phyloP scores from a whole-genome alignment of 2,888 invertebrate genomes.

The Rhodophaea formosa region DNA sequence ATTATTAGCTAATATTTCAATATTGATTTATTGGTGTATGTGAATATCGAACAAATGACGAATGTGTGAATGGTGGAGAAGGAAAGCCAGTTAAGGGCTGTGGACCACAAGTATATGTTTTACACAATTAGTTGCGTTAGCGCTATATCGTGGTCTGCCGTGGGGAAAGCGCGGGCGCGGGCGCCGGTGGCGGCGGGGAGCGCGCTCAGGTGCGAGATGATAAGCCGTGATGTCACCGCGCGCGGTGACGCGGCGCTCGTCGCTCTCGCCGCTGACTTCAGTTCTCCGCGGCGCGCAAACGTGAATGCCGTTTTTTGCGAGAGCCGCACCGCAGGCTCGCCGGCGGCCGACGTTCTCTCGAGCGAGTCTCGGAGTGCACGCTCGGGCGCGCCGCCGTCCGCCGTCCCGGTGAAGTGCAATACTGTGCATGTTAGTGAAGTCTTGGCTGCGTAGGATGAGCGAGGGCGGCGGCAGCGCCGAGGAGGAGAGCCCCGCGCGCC shows the following conservation, averaged over 20 bases:
- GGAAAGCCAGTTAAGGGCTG: too few relatives aligned
- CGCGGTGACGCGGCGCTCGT: slow-evolving; percentile 34
- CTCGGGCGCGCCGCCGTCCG: slow-evolving; percentile 21
- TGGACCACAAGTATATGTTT: too few relatives aligned
- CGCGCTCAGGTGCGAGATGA: slow-evolving; percentile 44
- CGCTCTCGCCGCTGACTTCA: slow-evolving; percentile 38
- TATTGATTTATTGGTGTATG: too few relatives aligned
- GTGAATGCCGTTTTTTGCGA: slow-evolving; percentile 49
- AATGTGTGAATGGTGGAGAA: too few relatives aligned
- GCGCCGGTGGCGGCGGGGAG: slow-evolving; percentile 28
- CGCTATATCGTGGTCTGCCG: neutral
- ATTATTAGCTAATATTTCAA: too few relatives aligned
- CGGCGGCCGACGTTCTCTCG: slow-evolving; percentile 22
- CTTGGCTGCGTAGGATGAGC: slow-evolving; percentile 49
- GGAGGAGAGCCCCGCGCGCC: slow-evolving; percentile 42
- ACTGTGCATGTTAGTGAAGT: slow-evolving; percentile 44
- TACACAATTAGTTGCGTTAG: too few relatives aligned
- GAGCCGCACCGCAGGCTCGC: slow-evolving; percentile 23
- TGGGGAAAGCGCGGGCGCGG: slow-evolving; percentile 22
- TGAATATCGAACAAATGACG: too few relatives aligned
- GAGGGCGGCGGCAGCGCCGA: slow-evolving; percentile 36
- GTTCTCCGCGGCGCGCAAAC: slow-evolving; percentile 51
- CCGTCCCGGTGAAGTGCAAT: slow-evolving; percentile 28
- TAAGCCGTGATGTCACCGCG: slow-evolving; percentile 56
- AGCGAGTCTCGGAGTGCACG: slow-evolving; percentile 20